Conservation (phyloP, 35 echinoderm and acorn worm genomes). For the Lytechinus variegatus region DNA sequence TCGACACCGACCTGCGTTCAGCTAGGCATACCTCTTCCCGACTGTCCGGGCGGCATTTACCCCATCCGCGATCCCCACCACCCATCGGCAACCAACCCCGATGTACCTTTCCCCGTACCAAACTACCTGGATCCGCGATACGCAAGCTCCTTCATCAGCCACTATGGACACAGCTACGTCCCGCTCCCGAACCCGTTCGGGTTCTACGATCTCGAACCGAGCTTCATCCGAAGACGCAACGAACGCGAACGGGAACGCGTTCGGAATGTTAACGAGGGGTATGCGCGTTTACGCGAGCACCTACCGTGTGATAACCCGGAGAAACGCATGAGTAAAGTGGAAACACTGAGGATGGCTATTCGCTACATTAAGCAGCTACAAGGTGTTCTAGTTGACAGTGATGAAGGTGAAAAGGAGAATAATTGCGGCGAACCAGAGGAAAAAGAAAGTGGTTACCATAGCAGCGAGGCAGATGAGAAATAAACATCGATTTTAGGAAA, state of each 20-base stretch:
- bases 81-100: conserved; percentile 37
- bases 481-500: neutral
- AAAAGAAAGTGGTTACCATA: conserved; percentile 72
- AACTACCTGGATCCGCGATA: conserved; percentile 94
- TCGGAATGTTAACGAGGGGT: conserved; percentile 94
- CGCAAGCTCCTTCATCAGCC: conserved; percentile 77
- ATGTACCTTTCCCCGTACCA: conserved; percentile 69
- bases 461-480: conserved; percentile 71
- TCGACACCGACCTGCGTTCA: conserved; percentile 98
- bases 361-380: conserved; percentile 95
- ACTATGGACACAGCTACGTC: conserved; percentile 79
- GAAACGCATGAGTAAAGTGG: conserved; percentile 94
- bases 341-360: conserved; percentile 89
- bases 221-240: conserved; percentile 91
- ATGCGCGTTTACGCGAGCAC: conserved; percentile 82
- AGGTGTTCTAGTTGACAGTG: conserved; percentile 68
- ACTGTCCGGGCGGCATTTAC: conserved; percentile 85
- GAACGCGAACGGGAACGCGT: conserved; percentile 91
- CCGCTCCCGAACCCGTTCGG: conserved; percentile 91
- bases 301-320: conserved; percentile 91
- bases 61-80: conserved; percentile 73
- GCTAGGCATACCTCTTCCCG: conserved; percentile 90
- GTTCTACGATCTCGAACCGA: conserved; percentile 94
- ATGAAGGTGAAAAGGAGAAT: conserved; percentile 83
- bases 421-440: conserved; percentile 60